Base-by-base conservation (phyloP, 2,113 vertebrate genomes). In the Thermophis baileyi region DNA sequence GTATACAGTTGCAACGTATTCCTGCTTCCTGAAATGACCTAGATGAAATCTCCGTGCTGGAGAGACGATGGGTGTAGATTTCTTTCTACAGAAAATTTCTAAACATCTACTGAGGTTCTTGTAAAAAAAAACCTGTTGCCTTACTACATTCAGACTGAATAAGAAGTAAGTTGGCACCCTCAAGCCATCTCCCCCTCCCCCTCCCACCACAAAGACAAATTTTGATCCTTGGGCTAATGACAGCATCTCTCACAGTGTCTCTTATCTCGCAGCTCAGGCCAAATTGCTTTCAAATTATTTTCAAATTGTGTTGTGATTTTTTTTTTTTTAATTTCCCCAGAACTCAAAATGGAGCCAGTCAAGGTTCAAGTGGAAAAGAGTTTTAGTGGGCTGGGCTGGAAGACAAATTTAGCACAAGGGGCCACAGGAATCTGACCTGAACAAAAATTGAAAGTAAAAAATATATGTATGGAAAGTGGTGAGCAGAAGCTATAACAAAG, bases 221-320 rank as follows among this genome's bases (percentile, higher is more conserved):
- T 95, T 92, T 92, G 90, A 91, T 88, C 95, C 89, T 57, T 3
- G 95, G 95, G 25, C 0, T 27, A 95, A 49, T 93, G 51, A 85
- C 60, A 49, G 57, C 47, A 69, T 10, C 25, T 40, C 6, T 0
- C 57, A 50, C 89, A 25, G 90, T 89, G 91, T 54, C 90, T 95
- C 95, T 95, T 90, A 88, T 46, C 94, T 81, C 0, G 3, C 95
- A 86, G 85, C 94, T 95, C 74, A 88, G 88, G 94, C 91, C 90
- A 92, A 96, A 95, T 92, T 92, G 89, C 95, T 95, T 92, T 88
- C 54, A 24, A 94, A 94, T 93, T 86, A 90, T 95, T 96, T 94
- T 91, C 35, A 93, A 87, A 0, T 69, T 55, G 95, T 54, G 85
- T 94, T 96, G 92, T 94, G 89, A 3, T 81, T 40, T 40, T 40